Percentiles rank a stretch among this genome's conserved stretches.
These are phyloP conservation scores for Cyprinodon brontotheroides DNA, from an alignment of 2,113 vertebrate species.

Conservation along the genomic window DNA sequence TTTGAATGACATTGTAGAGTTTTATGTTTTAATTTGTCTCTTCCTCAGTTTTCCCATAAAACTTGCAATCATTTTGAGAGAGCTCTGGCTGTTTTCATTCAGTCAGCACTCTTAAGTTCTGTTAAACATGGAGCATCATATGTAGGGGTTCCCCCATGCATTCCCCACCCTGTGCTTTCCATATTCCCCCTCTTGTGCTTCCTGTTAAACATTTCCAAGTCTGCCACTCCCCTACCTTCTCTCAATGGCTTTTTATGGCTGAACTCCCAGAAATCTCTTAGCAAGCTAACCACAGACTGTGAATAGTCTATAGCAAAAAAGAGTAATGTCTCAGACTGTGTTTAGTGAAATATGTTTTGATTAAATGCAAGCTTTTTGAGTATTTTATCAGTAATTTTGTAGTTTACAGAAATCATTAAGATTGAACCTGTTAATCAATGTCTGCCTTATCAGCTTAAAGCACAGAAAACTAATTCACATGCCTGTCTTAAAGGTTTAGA, in stretches of 20 bases:
- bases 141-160: slow-evolving; percentile 56
- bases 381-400: slow-evolving; percentile 2
- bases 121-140: slow-evolving; percentile 49
- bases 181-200: slow-evolving; percentile 36
- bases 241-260: slow-evolving; percentile 25
- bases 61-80: neutral
- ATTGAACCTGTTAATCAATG: slow-evolving; percentile 3
- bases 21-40: neutral
- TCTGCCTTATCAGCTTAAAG: slow-evolving; percentile 2
- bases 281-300: slow-evolving; percentile 41
- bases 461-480: neutral
- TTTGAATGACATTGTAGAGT: neutral
- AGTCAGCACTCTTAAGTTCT: slow-evolving; percentile 13
- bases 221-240: slow-evolving; percentile 19
- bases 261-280: slow-evolving; percentile 32
- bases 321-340: slow-evolving; percentile 18
- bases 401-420: neutral
- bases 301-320: slow-evolving; percentile 7
- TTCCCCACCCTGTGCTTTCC: slow-evolving; percentile 37
- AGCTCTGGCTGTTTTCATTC: slow-evolving; percentile 21
- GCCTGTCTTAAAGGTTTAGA: slow-evolving; percentile 5
- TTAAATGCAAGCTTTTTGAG: neutral
- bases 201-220: slow-evolving; percentile 37
- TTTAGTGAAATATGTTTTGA: slow-evolving; percentile 9
- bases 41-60: too few species aligned